A percentile compares a stretch with the other conserved stretches of the same genome.
Conservation (phyloP, 2,113 vertebrate genomes). For the Tachycineta bicolor region DNA sequence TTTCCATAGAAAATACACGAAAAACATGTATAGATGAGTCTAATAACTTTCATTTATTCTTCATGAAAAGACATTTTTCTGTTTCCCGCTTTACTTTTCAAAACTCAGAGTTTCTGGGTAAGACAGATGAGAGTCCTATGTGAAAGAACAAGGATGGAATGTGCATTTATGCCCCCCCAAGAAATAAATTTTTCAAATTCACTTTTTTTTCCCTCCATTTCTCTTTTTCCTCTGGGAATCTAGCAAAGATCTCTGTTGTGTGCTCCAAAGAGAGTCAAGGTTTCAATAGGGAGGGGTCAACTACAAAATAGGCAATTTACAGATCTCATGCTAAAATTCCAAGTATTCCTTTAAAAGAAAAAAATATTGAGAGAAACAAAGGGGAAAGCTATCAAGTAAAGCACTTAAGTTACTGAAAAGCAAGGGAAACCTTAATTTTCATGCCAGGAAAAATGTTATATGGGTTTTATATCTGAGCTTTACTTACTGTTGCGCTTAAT, state of each 20-base stretch:
- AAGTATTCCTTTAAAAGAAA: conserved; percentile 45
- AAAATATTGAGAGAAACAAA: conserved; percentile 25
- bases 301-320: background rate
- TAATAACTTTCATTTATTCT: background rate
- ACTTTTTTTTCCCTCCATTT: background rate
- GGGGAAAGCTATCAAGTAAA: conserved; percentile 23
- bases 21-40: conserved; percentile 65
- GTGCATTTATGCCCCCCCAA: conserved; percentile 36
- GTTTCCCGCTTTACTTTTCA: conserved; percentile 12
- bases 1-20: conserved; percentile 73
- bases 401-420: background rate
- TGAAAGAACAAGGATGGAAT: conserved; percentile 39
- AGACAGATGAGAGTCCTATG: background rate
- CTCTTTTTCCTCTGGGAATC: conserved; percentile 14
- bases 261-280: conserved; percentile 22
- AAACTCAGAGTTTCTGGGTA: conserved; percentile 17
- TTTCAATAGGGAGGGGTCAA: conserved; percentile 34
- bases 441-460: background rate
- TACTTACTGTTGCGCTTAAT: conserved; percentile 16
- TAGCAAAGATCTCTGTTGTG: conserved; percentile 33
- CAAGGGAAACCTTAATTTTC: background rate
- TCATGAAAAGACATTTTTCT: conserved; percentile 19
- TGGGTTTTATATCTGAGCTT: background rate
- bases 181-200: conserved; percentile 53
- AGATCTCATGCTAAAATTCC: conserved; percentile 21